Conservation (phyloP, 2,113 vertebrate genomes). For the Tychaedon coryphoeus region DNA sequence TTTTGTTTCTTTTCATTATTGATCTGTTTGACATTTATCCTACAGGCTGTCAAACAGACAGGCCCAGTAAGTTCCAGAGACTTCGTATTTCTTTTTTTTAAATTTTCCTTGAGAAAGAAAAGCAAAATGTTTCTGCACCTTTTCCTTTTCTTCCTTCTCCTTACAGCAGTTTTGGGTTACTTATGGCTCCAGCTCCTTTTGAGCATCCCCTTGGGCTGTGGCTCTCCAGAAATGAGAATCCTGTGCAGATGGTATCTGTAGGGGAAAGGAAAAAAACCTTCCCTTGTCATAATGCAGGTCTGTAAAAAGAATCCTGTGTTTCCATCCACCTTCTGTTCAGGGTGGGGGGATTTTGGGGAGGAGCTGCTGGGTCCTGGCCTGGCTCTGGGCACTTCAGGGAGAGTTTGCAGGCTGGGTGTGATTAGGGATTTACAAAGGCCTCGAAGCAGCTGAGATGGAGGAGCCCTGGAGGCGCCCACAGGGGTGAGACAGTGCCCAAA, state of each 20-base stretch:
- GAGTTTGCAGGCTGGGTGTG: not conserved
- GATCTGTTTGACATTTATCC: not conserved
- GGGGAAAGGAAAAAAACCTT: not conserved
- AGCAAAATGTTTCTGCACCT: not conserved
- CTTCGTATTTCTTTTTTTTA: not conserved
- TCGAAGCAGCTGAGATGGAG: not conserved
- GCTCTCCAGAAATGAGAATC: conserved; percentile 38
- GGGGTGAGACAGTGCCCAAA: not conserved
- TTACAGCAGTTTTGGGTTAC: not conserved
- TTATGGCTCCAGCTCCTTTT: not conserved
- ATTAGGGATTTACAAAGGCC: not conserved
- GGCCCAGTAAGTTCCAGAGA: not conserved
- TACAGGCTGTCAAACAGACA: not conserved
- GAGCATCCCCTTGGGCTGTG: conserved; percentile 23
- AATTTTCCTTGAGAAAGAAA: not conserved
- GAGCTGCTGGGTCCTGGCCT: not conserved
- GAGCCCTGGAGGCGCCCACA: not conserved
- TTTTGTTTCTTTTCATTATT: not conserved
- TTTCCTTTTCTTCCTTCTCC: not conserved
- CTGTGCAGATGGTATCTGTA: conserved; percentile 6
- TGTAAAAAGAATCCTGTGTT: not conserved
- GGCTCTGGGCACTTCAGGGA: not conserved
- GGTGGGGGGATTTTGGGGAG: not conserved
- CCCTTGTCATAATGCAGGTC: not conserved
- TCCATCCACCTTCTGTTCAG: not conserved